Percentiles rank a stretch among this genome's conserved stretches.
Evolutionary conservation across 2,113 vertebrate species (phyloP).

Genomic region (Grus americana): DNA sequence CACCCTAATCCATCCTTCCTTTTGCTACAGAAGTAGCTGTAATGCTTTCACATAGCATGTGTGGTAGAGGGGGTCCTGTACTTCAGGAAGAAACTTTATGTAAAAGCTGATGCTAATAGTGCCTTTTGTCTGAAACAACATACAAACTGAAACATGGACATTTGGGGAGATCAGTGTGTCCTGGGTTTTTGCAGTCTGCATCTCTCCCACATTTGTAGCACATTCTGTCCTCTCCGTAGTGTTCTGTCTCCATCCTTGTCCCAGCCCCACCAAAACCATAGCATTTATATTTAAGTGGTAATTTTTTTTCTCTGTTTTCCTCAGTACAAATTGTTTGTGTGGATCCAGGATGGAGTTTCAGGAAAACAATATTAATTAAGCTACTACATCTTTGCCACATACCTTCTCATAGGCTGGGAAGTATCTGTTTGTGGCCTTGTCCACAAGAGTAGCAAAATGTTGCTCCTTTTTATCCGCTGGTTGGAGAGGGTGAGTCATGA

Average conservation of each 20-base stretch:
- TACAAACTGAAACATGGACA: not conserved
- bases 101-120: not conserved
- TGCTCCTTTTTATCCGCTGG: conserved; percentile 35
- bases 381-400: not conserved
- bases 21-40: not conserved
- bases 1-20: not conserved
- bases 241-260: not conserved
- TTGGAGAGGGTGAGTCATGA: conserved; percentile 38
- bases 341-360: not conserved
- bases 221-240: not conserved
- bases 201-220: not conserved
- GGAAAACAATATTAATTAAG: not conserved
- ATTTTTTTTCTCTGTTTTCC: not conserved
- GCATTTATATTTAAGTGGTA: not conserved
- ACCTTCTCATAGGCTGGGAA: conserved; percentile 88
- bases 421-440: conserved; percentile 76
- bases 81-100: not conserved
- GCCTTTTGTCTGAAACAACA: not conserved
- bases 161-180: not conserved
- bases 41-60: not conserved
- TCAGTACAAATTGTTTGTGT: not conserved
- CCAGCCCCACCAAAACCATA: not conserved
- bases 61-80: not conserved
- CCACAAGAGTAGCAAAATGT: conserved; percentile 60
- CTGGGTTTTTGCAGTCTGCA: not conserved